A percentile compares a stretch with the other conserved stretches of the same genome.
Evolutionary conservation across 2,113 vertebrate genomes (phyloP).

Genomic region (Addax nasomaculatus): DNA sequence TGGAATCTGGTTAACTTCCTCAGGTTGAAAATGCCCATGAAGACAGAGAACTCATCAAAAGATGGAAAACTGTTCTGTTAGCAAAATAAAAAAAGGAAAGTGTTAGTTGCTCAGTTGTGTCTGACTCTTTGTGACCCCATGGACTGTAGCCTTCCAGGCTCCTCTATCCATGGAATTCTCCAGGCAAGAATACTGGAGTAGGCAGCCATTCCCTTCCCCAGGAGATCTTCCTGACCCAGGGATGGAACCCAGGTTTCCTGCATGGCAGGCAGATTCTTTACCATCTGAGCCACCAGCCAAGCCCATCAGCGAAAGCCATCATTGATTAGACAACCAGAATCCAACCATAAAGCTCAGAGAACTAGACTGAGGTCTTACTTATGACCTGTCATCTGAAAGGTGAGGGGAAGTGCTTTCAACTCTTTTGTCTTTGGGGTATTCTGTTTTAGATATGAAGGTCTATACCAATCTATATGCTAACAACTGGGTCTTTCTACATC

Average conservation of each 20-base stretch:
- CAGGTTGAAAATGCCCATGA: neutral
- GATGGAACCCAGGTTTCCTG: neutral
- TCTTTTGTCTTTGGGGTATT: neutral
- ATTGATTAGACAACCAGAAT: neutral
- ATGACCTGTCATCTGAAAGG: neutral
- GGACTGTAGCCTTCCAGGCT: neutral
- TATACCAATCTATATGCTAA: neutral
- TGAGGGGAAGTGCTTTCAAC: neutral
- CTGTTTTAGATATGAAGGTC: neutral
- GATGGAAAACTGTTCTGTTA: neutral
- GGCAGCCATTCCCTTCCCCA: neutral
- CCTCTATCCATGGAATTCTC: neutral
- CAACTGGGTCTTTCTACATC: neutral
- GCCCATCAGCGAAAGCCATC: neutral
- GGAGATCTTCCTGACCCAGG: neutral
- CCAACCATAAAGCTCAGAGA: neutral
- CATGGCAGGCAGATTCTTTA: neutral
- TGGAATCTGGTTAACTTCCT: neutral
- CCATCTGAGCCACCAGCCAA: neutral
- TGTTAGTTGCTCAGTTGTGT: neutral
- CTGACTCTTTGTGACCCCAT: neutral
- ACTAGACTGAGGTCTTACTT: neutral
- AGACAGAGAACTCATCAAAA: neutral
- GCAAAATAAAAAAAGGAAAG: neutral
- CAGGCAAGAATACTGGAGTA: neutral